These are phyloP conservation scores for Pentamera pediparva DNA, from an alignment of 53 echinoderm and acorn worm genomes.

Conservation along the genomic window DNA sequence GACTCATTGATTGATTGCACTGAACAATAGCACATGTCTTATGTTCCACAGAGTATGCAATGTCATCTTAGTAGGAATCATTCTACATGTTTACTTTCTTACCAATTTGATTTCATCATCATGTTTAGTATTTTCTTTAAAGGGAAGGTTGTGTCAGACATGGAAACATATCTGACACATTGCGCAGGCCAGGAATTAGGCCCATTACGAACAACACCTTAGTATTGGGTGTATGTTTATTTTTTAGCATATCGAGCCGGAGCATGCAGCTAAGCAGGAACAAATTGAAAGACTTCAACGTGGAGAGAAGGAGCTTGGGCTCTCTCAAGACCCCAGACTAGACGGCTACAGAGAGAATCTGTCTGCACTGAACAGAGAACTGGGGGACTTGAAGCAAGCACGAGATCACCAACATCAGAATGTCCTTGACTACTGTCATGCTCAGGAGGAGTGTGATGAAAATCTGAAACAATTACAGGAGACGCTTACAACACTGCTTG, in stretches of 20 bases:
- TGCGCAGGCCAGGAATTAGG: too few species aligned
- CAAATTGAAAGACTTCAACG: background rate
- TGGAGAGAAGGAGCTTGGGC: slow-evolving; percentile 8
- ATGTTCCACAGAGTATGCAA: too few species aligned
- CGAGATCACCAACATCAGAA: background rate
- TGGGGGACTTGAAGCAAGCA: slow-evolving; percentile 3
- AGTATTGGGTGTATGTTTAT: too few species aligned
- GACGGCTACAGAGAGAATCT: background rate
- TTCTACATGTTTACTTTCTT: too few species aligned
- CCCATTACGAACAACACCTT: too few species aligned
- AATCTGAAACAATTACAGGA: background rate
- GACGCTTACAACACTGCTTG: background rate
- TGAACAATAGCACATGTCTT: too few species aligned
- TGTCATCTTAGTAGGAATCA: too few species aligned
- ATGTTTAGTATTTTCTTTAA: too few species aligned
- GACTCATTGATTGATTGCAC: too few species aligned
- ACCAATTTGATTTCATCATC: too few species aligned
- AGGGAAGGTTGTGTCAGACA: too few species aligned
- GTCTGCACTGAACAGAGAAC: background rate
- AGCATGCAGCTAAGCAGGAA: slow-evolving; percentile 2
- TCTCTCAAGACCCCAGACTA: background rate
- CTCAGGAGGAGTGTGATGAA: background rate
- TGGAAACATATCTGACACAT: too few species aligned
- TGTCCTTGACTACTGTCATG: background rate
- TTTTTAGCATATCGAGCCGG: slow-evolving; percentile 3